Conservation (phyloP, 2,888 invertebrate genomes). For the Drosophila robusta region DNA sequence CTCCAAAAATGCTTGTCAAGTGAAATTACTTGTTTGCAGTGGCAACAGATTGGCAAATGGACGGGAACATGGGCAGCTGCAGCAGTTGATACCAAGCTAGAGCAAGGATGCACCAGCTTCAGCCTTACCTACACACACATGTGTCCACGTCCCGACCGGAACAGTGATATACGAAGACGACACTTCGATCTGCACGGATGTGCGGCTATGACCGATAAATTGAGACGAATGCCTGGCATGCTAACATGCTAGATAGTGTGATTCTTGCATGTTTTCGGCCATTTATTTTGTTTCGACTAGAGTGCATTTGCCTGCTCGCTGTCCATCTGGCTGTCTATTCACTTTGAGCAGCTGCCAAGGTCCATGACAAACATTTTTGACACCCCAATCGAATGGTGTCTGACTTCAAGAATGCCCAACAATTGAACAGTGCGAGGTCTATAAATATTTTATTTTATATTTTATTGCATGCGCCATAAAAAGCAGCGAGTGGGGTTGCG, state of each 20-base stretch:
- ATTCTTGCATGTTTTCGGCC: background rate
- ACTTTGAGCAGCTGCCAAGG: conserved; percentile 8
- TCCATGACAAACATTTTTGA: conserved; percentile 39
- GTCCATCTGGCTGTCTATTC: conserved; percentile 50
- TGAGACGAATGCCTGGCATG: conserved; percentile 73
- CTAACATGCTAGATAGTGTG: conserved; percentile 35
- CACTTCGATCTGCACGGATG: conserved; percentile 68
- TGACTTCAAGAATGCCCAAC: conserved; percentile 27
- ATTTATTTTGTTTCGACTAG: conserved; percentile 22
- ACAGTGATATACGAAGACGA: conserved; percentile 60
- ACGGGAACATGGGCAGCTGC: conserved; percentile 6
- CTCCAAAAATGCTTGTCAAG: conserved; percentile 74
- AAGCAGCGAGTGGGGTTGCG: conserved; percentile 17
- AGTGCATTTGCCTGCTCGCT: conserved; percentile 68
- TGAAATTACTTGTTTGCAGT: conserved; percentile 72
- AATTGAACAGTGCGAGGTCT: conserved; percentile 29
- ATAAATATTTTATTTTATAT: conserved; percentile 66
- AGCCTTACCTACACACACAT: conserved; percentile 19
- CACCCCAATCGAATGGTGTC: conserved; percentile 16
- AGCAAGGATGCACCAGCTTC: conserved; percentile 23
- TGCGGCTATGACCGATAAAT: conserved; percentile 70
- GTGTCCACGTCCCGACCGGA: conserved; percentile 13
- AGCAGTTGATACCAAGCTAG: background rate
- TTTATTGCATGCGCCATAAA: conserved; percentile 58
- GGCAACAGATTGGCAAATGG: conserved; percentile 37